phyloP scores from a whole-genome alignment of 2,113 vertebrate species.

The Ophthalmolycus amberensis region DNA sequence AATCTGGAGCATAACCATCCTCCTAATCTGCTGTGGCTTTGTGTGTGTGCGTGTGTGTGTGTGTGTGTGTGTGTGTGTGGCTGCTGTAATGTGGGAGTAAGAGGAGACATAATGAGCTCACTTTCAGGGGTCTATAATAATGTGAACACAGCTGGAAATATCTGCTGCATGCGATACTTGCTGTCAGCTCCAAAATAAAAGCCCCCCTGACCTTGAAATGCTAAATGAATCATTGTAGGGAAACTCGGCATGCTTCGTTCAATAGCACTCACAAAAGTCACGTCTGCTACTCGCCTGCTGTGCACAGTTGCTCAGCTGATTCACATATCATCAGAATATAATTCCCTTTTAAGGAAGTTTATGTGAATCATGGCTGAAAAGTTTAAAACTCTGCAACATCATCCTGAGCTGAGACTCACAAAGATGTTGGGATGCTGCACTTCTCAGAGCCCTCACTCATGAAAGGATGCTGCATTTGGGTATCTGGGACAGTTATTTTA shows the following conservation, averaged over 20 bases:
- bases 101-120: slow-evolving; percentile 72
- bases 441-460: slow-evolving; percentile 55
- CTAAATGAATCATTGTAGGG: slow-evolving; percentile 20
- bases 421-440: slow-evolving; percentile 37
- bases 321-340: not conserved
- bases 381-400: slow-evolving; percentile 16
- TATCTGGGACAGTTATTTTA: slow-evolving; percentile 79
- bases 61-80: slow-evolving; percentile 25
- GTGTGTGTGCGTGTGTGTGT: slow-evolving; percentile 30
- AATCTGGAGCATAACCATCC: slow-evolving; percentile 72
- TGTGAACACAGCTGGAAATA: slow-evolving; percentile 59
- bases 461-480: slow-evolving; percentile 57
- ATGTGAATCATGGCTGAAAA: slow-evolving; percentile 10
- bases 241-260: slow-evolving; percentile 24
- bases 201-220: slow-evolving; percentile 43
- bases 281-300: slow-evolving; percentile 11
- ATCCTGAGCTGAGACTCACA: not conserved
- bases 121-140: slow-evolving; percentile 65
- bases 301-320: slow-evolving; percentile 21
- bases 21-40: slow-evolving; percentile 61
- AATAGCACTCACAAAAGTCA: slow-evolving; percentile 14
- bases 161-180: slow-evolving; percentile 61
- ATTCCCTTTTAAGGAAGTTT: not conserved
- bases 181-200: slow-evolving; percentile 56
- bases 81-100: slow-evolving; percentile 68